phyloP scores from a whole-genome alignment of 2,113 vertebrate species.

The Apistogramma diplotaenia region DNA sequence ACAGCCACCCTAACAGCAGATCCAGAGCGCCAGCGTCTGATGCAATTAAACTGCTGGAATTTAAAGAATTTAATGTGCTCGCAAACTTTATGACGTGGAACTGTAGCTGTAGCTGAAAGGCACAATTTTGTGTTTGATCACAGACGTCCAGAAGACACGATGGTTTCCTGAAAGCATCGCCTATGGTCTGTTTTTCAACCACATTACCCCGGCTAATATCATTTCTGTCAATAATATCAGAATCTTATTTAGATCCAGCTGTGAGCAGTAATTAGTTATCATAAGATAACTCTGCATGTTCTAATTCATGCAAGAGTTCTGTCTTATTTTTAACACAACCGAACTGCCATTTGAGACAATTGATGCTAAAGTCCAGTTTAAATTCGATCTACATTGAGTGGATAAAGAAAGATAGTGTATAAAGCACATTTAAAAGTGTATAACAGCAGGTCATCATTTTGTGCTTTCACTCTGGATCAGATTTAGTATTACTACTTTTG shows the following conservation, averaged over 20 bases:
- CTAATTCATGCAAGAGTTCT: neutral
- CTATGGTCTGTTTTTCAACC: neutral
- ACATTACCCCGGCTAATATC: neutral
- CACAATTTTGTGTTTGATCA: neutral
- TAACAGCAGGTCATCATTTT: neutral
- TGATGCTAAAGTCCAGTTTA: neutral
- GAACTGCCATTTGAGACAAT: neutral
- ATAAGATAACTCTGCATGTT: neutral
- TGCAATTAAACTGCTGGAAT: neutral
- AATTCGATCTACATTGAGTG: neutral
- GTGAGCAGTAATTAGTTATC: neutral
- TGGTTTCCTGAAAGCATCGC: neutral
- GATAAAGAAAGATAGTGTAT: neutral
- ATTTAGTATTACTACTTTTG: neutral
- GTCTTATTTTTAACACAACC: neutral
- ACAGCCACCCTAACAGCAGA: neutral
- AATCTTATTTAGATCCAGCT: constrained; percentile 19
- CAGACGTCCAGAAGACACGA: neutral
- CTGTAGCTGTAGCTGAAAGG: neutral
- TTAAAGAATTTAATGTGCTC: neutral
- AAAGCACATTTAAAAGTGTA: neutral
- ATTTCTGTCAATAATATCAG: neutral
- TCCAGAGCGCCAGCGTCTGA: neutral
- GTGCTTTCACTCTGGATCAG: constrained; percentile 2
- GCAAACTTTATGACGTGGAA: neutral